A percentile compares a stretch with the other conserved stretches of the same genome.
Conservation (phyloP, 1,140 invertebrate species). For the Polypedilum vanderplanki region DNA sequence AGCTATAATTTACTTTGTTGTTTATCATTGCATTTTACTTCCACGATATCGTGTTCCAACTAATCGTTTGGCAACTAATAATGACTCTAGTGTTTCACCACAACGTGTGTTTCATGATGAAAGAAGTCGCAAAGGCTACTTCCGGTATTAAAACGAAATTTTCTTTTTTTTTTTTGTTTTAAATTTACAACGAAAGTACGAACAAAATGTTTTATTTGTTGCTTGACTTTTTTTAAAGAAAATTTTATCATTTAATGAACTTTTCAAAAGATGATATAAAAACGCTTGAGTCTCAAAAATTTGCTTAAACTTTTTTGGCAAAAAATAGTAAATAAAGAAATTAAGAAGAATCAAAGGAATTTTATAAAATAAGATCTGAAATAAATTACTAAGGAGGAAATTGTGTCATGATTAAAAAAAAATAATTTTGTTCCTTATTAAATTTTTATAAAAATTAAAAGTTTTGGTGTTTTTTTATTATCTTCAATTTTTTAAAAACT, state of each 20-base stretch:
- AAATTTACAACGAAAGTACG: not conserved
- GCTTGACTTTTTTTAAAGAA: not conserved
- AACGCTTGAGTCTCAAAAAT: not conserved
- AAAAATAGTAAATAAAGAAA: too few relatives aligned
- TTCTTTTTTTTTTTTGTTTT: not conserved
- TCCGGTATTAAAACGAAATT: constrained; percentile 55
- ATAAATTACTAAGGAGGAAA: too few relatives aligned
- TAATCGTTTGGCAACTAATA: not conserved
- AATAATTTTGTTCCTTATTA: too few relatives aligned
- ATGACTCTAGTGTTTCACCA: constrained; percentile 56
- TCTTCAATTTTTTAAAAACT: too few relatives aligned
- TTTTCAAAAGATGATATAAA: not conserved
- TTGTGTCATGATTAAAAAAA: too few relatives aligned
- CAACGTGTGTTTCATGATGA: constrained; percentile 70
- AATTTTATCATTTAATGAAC: not conserved
- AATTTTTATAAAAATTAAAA: too few relatives aligned
- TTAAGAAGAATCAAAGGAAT: too few relatives aligned
- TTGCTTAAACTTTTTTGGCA: not conserved
- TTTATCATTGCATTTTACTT: constrained; percentile 64
- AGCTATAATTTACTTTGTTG: constrained; percentile 54
- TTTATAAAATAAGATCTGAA: too few relatives aligned
- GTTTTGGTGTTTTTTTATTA: too few relatives aligned
- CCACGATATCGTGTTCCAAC: constrained; percentile 48
- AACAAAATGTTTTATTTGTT: not conserved
- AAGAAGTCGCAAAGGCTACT: constrained; percentile 66